Evolutionary conservation across 1,140 invertebrate genomes (phyloP).

Genomic region (Magallana ariakensis): DNA sequence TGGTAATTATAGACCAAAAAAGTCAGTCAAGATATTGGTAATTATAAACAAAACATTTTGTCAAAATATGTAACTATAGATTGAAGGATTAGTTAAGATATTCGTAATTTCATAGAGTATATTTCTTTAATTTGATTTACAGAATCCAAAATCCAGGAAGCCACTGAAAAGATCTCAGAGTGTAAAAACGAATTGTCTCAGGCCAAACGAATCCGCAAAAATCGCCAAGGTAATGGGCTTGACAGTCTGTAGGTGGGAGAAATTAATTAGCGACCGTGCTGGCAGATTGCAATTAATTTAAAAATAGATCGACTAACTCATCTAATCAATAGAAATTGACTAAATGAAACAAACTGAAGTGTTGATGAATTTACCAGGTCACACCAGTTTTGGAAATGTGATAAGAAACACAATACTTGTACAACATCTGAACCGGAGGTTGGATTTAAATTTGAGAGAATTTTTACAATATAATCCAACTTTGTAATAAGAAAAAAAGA

Average conservation of each 20-base stretch:
- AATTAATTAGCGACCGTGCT: too few relatives aligned
- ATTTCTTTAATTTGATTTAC: conserved; percentile 38
- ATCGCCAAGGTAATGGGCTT: conserved; percentile 82
- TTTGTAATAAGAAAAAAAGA: too few relatives aligned
- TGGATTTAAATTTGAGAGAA: too few relatives aligned
- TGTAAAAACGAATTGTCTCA: conserved; percentile 79
- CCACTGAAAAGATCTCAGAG: conserved; percentile 72
- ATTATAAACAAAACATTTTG: neutral
- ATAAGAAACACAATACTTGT: too few relatives aligned
- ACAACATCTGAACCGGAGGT: too few relatives aligned
- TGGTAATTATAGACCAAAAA: neutral
- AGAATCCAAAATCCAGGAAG: conserved; percentile 75
- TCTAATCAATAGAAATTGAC: too few relatives aligned
- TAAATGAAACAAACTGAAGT: too few relatives aligned
- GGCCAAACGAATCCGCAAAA: conserved; percentile 85
- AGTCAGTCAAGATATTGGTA: neutral
- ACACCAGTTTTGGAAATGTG: too few relatives aligned
- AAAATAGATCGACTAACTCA: too few relatives aligned
- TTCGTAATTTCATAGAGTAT: neutral
- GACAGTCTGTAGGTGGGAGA: too few relatives aligned
- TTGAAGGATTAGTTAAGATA: neutral
- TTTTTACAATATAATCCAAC: too few relatives aligned
- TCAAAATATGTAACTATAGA: neutral
- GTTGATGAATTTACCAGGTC: too few relatives aligned
- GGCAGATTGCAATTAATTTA: neutral